Conservation (phyloP, 2,113 vertebrate species). For the Dipodomys stephensi region DNA sequence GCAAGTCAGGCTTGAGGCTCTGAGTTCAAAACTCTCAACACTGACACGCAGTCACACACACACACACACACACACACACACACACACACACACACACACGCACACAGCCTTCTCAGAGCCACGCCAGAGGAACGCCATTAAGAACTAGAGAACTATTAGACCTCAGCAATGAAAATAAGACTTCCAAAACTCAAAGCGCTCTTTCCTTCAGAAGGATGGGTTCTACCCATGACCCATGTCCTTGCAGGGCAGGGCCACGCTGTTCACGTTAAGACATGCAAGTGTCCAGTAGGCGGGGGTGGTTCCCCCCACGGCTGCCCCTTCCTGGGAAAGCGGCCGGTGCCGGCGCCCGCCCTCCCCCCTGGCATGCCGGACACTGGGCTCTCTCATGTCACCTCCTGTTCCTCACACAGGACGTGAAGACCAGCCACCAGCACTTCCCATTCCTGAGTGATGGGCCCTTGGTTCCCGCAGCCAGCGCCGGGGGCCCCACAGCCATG, state of each 20-base stretch:
- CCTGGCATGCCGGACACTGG: too few species aligned
- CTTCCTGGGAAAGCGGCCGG: not conserved
- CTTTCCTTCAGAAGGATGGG: not conserved
- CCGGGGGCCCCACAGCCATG: not conserved
- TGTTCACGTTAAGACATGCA: accelerated
- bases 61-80: too few species aligned
- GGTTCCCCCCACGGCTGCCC: accelerated
- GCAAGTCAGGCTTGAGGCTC: too few species aligned
- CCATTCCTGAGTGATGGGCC: not conserved
- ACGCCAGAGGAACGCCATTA: not conserved
- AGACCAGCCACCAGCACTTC: too few species aligned
- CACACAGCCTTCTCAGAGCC: not conserved
- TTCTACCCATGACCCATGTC: too few species aligned
- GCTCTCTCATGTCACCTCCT: too few species aligned
- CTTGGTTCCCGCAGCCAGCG: not conserved
- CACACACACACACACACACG: not conserved
- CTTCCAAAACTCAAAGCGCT: not conserved
- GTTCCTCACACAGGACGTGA: accelerated
- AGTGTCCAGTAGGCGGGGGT: accelerated
- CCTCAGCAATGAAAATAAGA: accelerated
- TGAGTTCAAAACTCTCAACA: too few species aligned
- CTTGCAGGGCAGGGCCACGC: too few species aligned
- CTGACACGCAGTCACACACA: too few species aligned
- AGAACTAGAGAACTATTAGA: not conserved
- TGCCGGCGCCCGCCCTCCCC: too few species aligned